A percentile compares a stretch with the other conserved stretches of the same genome.
These are phyloP conservation scores for Halictus quadricinctus DNA, from an alignment of 2,888 invertebrate species.

Conservation along the genomic window DNA sequence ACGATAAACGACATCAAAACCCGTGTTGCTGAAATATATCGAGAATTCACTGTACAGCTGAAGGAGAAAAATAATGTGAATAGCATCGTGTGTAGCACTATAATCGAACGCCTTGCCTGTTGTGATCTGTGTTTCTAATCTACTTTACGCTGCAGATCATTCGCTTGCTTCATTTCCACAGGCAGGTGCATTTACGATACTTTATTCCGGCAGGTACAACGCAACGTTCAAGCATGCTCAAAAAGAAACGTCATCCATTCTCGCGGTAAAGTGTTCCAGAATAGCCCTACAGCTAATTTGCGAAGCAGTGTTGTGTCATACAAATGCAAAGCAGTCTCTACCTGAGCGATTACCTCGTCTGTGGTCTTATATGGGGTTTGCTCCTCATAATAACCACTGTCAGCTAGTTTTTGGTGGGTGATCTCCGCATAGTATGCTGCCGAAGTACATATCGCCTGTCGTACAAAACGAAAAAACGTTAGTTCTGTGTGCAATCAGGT, in stretches of 20 bases:
- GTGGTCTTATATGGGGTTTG: constrained; percentile 79
- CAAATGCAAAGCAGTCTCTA: constrained; percentile 74
- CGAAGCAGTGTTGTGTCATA: constrained; percentile 57
- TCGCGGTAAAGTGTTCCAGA: not conserved
- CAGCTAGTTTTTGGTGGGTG: constrained; percentile 91
- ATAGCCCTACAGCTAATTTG: constrained; percentile 45
- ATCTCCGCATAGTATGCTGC: constrained; percentile 94
- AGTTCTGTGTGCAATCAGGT: not conserved
- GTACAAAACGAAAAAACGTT: not conserved
- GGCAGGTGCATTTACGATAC: not conserved
- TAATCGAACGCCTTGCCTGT: not conserved
- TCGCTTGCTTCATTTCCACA: constrained; percentile 3
- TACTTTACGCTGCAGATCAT: not conserved
- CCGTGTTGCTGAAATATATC: no score
- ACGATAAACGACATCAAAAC: no score
- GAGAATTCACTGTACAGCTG: not conserved
- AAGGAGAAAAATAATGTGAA: not conserved
- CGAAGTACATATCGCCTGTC: constrained; percentile 92
- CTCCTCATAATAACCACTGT: constrained; percentile 91
- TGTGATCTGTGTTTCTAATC: not conserved
- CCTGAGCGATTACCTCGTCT: constrained; percentile 81
- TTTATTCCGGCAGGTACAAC: not conserved
- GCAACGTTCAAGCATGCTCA: not conserved
- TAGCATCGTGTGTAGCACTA: not conserved
- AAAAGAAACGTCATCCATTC: not conserved